phyloP scores from a whole-genome alignment of 2,797 vertebrate genomes.

The Pampus argenteus region DNA sequence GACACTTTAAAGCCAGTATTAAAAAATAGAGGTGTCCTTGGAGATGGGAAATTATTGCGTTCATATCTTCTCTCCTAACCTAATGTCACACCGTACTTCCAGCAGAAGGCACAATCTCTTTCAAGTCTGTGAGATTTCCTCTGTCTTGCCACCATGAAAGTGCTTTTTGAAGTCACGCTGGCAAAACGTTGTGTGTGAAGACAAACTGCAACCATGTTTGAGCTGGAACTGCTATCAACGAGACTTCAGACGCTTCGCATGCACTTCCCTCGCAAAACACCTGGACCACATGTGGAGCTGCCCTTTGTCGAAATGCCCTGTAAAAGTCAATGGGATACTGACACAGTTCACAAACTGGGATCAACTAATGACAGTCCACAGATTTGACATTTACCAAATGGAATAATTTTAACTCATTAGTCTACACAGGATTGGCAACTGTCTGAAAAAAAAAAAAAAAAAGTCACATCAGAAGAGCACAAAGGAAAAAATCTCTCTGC shows the following conservation, averaged over 20 bases:
- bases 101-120: conserved; percentile 32
- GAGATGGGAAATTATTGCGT: conserved; percentile 16
- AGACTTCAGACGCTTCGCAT: conserved; percentile 9
- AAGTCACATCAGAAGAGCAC: not conserved
- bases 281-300: conserved; percentile 55
- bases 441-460: conserved; percentile 11
- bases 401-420: conserved; percentile 50
- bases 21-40: conserved; percentile 30
- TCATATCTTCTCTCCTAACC: not conserved
- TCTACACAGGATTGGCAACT: not conserved
- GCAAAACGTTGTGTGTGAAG: conserved; percentile 5
- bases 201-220: not conserved
- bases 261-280: conserved; percentile 39
- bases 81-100: conserved; percentile 21
- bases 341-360: conserved; percentile 47
- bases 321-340: conserved; percentile 67
- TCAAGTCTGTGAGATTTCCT: conserved; percentile 24
- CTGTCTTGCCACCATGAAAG: conserved; percentile 9
- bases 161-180: conserved; percentile 11
- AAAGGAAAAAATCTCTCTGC: not conserved
- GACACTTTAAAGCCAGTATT: conserved; percentile 32
- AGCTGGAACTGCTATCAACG: conserved; percentile 26
- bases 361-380: conserved; percentile 58
- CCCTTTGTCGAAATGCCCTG: conserved; percentile 61
- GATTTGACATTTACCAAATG: conserved; percentile 65